Percentiles rank a stretch among this genome's conserved stretches.
phyloP scores from a whole-genome alignment of 92 coral and sea anemone species.

The Porites divaricata region DNA sequence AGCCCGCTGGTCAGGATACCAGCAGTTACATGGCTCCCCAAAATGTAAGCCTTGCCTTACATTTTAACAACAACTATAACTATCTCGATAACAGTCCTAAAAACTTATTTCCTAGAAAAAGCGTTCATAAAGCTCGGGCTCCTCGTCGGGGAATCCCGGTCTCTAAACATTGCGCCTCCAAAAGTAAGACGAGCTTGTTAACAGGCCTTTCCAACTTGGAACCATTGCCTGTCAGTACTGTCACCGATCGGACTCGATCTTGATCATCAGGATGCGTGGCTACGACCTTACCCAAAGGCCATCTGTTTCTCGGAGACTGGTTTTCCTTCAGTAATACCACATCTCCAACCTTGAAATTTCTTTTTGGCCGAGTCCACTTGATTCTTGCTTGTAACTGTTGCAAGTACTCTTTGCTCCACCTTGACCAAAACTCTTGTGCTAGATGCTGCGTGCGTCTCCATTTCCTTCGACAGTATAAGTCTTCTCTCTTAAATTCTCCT shows the following conservation, averaged over 20 bases:
- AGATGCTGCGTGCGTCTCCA: constrained; percentile 62
- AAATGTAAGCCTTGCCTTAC: constrained; percentile 42
- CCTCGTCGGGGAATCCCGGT: constrained; percentile 63
- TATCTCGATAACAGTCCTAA: no score
- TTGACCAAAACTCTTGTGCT: constrained; percentile 62
- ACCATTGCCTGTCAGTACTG: constrained; percentile 33
- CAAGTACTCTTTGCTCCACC: constrained; percentile 66
- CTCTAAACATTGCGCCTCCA: constrained; percentile 40
- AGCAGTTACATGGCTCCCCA: constrained; percentile 58
- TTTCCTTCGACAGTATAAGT: constrained; percentile 51
- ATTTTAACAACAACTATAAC: constrained; percentile 8
- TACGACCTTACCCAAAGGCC: constrained; percentile 52
- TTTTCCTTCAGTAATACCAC: constrained; percentile 51
- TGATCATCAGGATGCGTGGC: constrained; percentile 39
- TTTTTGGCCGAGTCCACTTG: constrained; percentile 53
- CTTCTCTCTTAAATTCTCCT: constrained; percentile 59
- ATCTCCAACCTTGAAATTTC: constrained; percentile 49
- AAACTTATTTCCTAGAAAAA: neutral
- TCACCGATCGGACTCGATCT: constrained; percentile 43
- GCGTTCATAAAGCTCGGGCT: constrained; percentile 42
- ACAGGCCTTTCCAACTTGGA: constrained; percentile 59
- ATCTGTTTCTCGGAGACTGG: constrained; percentile 45
- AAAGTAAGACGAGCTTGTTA: constrained; percentile 55
- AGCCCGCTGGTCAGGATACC: no score
- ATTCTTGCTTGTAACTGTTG: constrained; percentile 44